Percentiles rank a stretch among this genome's conserved stretches.
phyloP scores from a whole-genome alignment of 2,797 vertebrate genomes.

The Arrhamphus sclerolepis region DNA sequence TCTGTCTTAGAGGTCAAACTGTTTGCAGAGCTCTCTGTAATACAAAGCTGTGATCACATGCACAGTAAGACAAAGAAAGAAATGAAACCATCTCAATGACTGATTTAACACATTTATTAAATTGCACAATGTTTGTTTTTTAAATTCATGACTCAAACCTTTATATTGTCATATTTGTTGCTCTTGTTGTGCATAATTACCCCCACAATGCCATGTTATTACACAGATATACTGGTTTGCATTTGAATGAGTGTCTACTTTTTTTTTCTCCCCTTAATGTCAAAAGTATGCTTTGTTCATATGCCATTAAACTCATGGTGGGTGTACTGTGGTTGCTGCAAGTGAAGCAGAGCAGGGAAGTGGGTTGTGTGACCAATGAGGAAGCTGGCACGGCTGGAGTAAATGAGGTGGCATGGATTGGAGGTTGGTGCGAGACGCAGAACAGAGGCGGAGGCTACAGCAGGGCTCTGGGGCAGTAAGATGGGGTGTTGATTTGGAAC shows the following conservation, averaged over 20 bases:
- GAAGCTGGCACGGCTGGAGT: constrained; percentile 45
- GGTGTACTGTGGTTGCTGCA: constrained; percentile 44
- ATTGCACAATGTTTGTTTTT: constrained; percentile 9
- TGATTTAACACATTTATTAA: no score
- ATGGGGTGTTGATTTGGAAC: constrained; percentile 44
- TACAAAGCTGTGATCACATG: constrained; percentile 21
- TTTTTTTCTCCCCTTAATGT: constrained; percentile 23
- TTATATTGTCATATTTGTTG: constrained; percentile 34
- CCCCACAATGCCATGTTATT: constrained; percentile 35
- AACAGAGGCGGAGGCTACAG: constrained; percentile 36
- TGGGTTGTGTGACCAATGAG: constrained; percentile 45
- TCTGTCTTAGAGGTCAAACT: constrained; percentile 59
- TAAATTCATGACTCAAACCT: constrained; percentile 24
- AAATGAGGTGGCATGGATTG: constrained; percentile 59
- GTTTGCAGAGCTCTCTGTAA: constrained; percentile 39
- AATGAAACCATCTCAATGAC: not conserved
- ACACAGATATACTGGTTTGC: constrained; percentile 42
- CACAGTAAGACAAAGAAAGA: constrained; percentile 8
- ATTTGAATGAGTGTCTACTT: constrained; percentile 41
- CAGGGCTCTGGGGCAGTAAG: constrained; percentile 21
- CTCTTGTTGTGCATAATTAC: constrained; percentile 38
- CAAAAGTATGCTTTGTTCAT: constrained; percentile 50
- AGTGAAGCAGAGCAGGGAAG: constrained; percentile 47
- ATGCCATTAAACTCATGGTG: constrained; percentile 35
- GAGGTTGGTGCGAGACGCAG: constrained; percentile 38